These are phyloP conservation scores for Medauroidea extradentata DNA, from an alignment of 1,140 invertebrate species.

Conservation along the genomic window DNA sequence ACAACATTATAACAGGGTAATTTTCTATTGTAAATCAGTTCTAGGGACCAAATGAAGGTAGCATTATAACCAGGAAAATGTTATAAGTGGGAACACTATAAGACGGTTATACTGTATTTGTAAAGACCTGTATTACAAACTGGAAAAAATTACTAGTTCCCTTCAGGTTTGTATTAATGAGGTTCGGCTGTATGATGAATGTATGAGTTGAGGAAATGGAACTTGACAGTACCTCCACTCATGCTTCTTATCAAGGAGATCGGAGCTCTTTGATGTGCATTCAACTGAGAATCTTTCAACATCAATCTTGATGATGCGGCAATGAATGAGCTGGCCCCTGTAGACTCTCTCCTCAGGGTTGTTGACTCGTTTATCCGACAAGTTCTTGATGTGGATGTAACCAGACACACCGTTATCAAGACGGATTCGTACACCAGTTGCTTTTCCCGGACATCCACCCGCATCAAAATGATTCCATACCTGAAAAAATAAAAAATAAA, in stretches of 20 bases:
- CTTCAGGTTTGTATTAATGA: no score
- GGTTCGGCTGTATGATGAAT: no score
- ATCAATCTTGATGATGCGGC: slow-evolving; percentile 93
- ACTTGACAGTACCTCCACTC: slow-evolving; percentile 85
- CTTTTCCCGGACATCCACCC: slow-evolving; percentile 90
- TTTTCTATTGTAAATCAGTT: no score
- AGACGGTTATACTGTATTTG: no score
- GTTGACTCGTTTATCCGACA: slow-evolving; percentile 90
- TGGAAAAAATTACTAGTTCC: no score
- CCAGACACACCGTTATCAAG: slow-evolving; percentile 93
- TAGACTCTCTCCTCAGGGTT: slow-evolving; percentile 91
- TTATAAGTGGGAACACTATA: no score
- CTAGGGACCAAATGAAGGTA: no score
- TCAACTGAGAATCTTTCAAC: slow-evolving; percentile 92
- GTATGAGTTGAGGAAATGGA: no score
- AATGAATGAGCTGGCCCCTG: slow-evolving; percentile 83
- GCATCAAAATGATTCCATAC: slow-evolving; percentile 98
- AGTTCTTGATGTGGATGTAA: slow-evolving; percentile 92
- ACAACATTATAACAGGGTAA: no score
- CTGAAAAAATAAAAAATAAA: slow-evolving; percentile 30
- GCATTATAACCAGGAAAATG: no score
- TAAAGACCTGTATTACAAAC: no score
- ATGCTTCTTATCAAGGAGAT: slow-evolving; percentile 85
- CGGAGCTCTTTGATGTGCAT: slow-evolving; percentile 89
- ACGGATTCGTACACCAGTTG: slow-evolving; percentile 82